Evolutionary conservation across 2,113 vertebrate genomes (phyloP).

Genomic region (Rhea pennata): DNA sequence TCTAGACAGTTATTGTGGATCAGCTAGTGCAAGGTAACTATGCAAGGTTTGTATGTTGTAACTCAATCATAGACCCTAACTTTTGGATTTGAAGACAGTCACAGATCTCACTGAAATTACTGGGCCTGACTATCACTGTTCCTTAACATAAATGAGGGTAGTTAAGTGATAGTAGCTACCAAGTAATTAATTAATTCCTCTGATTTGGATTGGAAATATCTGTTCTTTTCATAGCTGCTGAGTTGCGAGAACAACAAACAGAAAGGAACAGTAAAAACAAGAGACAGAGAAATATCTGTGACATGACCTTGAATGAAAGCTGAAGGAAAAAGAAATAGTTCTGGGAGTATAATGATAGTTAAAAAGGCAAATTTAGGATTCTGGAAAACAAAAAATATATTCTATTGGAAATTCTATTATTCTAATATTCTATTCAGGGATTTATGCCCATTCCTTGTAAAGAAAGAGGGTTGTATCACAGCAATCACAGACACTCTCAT

Average conservation of each 20-base stretch:
- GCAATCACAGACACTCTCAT: neutral
- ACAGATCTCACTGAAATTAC: neutral
- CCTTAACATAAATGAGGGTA: neutral
- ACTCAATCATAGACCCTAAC: neutral
- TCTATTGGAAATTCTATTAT: neutral
- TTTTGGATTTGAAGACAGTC: neutral
- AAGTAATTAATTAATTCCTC: neutral
- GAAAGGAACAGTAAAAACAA: neutral
- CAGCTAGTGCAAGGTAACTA: neutral
- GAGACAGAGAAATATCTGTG: neutral
- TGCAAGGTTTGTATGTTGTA: neutral
- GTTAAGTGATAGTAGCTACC: neutral
- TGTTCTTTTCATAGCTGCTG: neutral
- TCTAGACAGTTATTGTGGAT: neutral
- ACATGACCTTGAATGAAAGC: neutral
- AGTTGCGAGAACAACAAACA: neutral
- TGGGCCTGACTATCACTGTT: neutral
- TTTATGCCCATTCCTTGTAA: slow-evolving; percentile 5
- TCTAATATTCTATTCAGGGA: neutral
- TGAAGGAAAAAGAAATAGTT: neutral
- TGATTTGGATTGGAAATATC: no score
- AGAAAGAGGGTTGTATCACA: neutral
- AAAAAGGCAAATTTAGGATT: slow-evolving; percentile 30
- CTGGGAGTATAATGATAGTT: neutral
- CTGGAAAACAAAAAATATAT: neutral